Evolutionary conservation across 1,140 invertebrate genomes (phyloP).

Genomic region (Philotrypesis tridentata): DNA sequence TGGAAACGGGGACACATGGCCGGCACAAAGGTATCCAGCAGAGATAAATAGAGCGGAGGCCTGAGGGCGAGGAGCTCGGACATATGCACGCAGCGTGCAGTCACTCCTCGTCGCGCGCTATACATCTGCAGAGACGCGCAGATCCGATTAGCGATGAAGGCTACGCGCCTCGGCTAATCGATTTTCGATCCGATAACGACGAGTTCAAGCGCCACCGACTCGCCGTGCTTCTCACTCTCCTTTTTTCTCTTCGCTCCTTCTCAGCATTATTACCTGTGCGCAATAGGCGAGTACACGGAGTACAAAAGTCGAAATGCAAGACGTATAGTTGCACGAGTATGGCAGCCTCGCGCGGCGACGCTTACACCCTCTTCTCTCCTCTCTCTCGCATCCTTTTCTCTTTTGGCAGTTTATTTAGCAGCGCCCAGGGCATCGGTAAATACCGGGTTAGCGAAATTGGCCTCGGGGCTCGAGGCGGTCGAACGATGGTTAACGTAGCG

Average conservation of each 20-base stretch:
- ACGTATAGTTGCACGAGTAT: neutral
- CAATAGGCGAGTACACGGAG: too few species aligned
- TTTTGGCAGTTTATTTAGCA: constrained; percentile 72
- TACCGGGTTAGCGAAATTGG: constrained; percentile 74
- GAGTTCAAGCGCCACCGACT: constrained; percentile 28
- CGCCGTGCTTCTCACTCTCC: too few species aligned
- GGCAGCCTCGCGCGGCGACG: neutral
- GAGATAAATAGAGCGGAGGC: constrained; percentile 68
- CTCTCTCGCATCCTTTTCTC: constrained; percentile 57
- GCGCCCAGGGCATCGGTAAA: constrained; percentile 73
- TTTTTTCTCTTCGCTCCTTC: too few species aligned
- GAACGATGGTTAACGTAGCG: constrained; percentile 74
- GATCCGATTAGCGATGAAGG: constrained; percentile 70
- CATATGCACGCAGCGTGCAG: constrained; percentile 73
- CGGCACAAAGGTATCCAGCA: constrained; percentile 73
- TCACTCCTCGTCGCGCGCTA: constrained; percentile 22
- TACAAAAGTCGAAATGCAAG: neutral
- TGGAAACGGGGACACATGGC: constrained; percentile 65
- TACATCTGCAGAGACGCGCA: constrained; percentile 50
- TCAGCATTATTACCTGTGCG: too few species aligned
- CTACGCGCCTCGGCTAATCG: constrained; percentile 44
- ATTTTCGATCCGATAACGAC: constrained; percentile 19
- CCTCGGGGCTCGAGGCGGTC: constrained; percentile 64
- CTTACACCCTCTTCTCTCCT: constrained; percentile 10
- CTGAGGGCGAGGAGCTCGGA: constrained; percentile 54